Evolutionary conservation across 2,113 vertebrate species (phyloP), one percentile per base, ranked within the genome.

Genomic region (Grammomys dolichurus): DNA sequence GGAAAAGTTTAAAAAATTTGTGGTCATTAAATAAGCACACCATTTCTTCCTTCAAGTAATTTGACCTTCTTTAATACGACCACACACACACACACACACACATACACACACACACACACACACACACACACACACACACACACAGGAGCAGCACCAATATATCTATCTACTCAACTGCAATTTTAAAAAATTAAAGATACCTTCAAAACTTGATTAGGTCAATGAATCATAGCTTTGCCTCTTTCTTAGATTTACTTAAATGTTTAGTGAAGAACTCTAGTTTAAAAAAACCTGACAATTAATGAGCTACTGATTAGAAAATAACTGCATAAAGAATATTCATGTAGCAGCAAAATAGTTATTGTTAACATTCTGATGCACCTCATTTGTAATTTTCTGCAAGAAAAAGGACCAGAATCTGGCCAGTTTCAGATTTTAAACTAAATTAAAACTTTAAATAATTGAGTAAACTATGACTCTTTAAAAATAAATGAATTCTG

Each of bases 291-390:
- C 88, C 43, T 96, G 98, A 97, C 96, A 98, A 92, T 97, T 97
- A 98, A 82, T 94, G 46, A 96, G 93, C 95, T 92, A 97, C 46
- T 77, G 96, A 98, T 97, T 96, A 97, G 97, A 98, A 82, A 97
- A 87, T 95, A 98, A 99, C 98, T 98, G 97, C 98, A 98, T 98
- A 98, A 98, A 98, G 95, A 97, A 88, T 95, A 97, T 97, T 97
- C 98, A 97, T 97, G 97, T 98, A 98, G 98, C 98, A 98, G 98
- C 98, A 98, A 98, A 98, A 98, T 93, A 98, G 96, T 98, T 98
- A 90, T 76, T 93, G 96, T 97, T 97, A 98, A 98, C 98, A 97
- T 98, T 98, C 96, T 63, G 93, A 97, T 97, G 98, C 98, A 99
- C 98, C 92, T 97, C 87, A 97, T 97, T 97, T 97, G 96, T 96